Base-by-base conservation (phyloP, 30 jellyfish, hydroid and myxozoan genomes). In the Cassiopea andromeda region DNA sequence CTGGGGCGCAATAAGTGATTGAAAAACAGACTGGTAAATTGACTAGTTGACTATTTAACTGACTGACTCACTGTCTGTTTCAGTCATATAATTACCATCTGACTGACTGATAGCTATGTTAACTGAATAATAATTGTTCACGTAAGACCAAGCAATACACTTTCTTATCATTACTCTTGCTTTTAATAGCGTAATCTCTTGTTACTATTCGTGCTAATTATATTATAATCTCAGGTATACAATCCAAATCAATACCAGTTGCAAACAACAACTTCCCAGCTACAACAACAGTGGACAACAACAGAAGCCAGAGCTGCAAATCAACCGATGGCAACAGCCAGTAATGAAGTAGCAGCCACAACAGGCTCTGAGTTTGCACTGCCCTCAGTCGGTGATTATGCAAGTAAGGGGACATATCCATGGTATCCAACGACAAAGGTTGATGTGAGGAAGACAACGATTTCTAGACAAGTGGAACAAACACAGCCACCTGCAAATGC, bases 201-300 rank as follows among this genome's bases (percentile, higher is more conserved):
- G 38, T 27, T 27, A 27, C 38, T 27, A 27, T 27, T 27, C 38
- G 38, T 27, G 38, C 38, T 27, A 27, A 27, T 27, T 27, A 27
- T 27, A 27, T 27, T 27, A 19, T 46, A n/a, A n/a, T 50, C 27
- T 1, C 45, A 86, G 93, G 93, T 67, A 2, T 86, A 86, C 68
- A 54, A 87, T 44, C 90, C 94, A 12, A 87, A 87, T 60, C 81
- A 64, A 48, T 76, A 87, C 45, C 73, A 60, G 57, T 38, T 14
- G 38, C 70, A 81, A 44, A 73, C 71, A 5, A 77, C 88, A 9
- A 54, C 82, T 18, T 77, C 71, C 19, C 80, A 76, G 58, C 16
- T 67, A n/a, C 48, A 46, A 27, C 83, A 46, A 75, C 89, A 66
- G 76, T 84, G 48, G 69, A 13, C 75, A 66, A 69, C 94, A 73